Conservation (phyloP, 2,888 invertebrate genomes). For the Tetrapedia diversipes region DNA sequence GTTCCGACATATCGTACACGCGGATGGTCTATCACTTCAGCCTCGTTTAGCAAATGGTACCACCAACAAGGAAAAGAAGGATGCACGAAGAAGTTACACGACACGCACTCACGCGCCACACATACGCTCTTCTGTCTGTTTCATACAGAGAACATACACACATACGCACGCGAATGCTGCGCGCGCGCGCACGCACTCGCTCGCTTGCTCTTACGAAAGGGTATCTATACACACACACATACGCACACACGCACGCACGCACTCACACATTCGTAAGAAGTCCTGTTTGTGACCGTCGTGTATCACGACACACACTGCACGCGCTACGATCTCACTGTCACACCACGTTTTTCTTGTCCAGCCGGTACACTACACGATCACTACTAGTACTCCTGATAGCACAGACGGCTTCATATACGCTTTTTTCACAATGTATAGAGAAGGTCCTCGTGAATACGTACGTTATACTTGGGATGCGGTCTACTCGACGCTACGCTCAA, state of each 20-base stretch:
- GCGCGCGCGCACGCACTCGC: constrained; percentile 53
- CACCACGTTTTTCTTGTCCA: constrained; percentile 64
- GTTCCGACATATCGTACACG: constrained; percentile 85
- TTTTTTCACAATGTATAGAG: constrained; percentile 59
- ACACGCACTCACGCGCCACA: constrained; percentile 63
- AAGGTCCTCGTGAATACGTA: constrained; percentile 67
- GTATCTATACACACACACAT: constrained; percentile 31
- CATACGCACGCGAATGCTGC: constrained; percentile 41
- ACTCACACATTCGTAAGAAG: constrained; percentile 73
- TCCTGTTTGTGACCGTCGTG: constrained; percentile 58
- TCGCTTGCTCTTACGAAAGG: constrained; percentile 56
- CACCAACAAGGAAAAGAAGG: constrained; percentile 64
- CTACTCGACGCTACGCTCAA: constrained; percentile 82
- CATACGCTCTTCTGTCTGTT: constrained; percentile 51
- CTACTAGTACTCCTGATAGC: constrained; percentile 57
- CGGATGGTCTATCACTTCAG: constrained; percentile 72
- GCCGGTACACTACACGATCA: constrained; percentile 66
- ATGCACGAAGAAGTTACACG: constrained; percentile 64
- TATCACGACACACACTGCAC: constrained; percentile 66
- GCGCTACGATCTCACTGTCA: constrained; percentile 66
- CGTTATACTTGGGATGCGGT: constrained; percentile 78
- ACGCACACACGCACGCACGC: constrained; percentile 56
- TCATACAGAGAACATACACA: constrained; percentile 55
- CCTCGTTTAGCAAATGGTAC: constrained; percentile 66
- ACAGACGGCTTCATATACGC: constrained; percentile 58